phyloP scores from a whole-genome alignment of 2,797 vertebrate genomes.

The Halcyon leucocephala region DNA sequence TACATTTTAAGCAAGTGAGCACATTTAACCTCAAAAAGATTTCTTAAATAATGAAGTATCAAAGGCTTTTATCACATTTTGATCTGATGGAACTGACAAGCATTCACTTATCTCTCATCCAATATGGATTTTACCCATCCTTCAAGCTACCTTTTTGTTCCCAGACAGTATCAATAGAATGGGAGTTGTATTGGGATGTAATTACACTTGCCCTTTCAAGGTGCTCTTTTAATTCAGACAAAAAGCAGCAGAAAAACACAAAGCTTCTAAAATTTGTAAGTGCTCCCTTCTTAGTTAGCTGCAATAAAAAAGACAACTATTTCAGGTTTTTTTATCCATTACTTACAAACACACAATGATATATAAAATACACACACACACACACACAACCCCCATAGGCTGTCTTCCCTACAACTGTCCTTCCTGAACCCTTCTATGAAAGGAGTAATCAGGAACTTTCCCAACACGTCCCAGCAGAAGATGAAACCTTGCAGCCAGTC shows the following conservation, averaged over 20 bases:
- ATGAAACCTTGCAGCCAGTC: not conserved
- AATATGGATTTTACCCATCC: not conserved
- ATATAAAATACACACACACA: not conserved
- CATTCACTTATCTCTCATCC: not conserved
- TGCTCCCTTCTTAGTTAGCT: not conserved
- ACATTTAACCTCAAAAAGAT: not conserved
- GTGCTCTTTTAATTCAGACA: not conserved
- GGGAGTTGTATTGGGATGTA: not conserved
- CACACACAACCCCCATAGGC: not conserved
- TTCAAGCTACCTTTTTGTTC: not conserved
- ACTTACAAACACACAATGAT: not conserved
- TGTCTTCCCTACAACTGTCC: not conserved
- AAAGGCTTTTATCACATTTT: not conserved
- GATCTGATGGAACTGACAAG: not conserved
- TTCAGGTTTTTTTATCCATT: not conserved
- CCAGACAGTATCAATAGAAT: not conserved
- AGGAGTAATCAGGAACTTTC: not conserved
- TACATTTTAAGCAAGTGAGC: not conserved
- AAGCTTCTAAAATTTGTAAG: not conserved
- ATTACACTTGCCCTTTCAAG: not conserved
- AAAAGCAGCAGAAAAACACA: not conserved
- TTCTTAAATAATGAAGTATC: not conserved
- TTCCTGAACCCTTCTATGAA: not conserved
- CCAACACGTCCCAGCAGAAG: not conserved
- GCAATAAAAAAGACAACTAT: not conserved